Percentiles rank a stretch among this genome's conserved stretches.
Evolutionary conservation across 2,888 invertebrate species (phyloP).

Genomic region (Vanessa cardui): DNA sequence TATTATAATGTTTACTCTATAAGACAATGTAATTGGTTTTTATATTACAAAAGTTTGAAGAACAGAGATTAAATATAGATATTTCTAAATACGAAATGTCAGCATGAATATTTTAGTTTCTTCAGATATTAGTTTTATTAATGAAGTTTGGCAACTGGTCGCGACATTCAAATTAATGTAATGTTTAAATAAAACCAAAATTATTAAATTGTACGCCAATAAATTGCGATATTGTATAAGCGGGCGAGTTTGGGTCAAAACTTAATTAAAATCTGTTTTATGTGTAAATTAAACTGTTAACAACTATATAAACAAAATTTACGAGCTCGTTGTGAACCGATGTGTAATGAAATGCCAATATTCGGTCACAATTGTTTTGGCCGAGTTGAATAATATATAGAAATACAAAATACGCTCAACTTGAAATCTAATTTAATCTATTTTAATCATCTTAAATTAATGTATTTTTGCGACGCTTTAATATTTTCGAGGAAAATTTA

Average conservation of each 20-base stretch:
- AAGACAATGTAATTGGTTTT: too few relatives aligned
- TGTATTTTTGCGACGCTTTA: too few relatives aligned
- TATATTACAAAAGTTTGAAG: too few relatives aligned
- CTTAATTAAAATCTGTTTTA: constrained; percentile 31
- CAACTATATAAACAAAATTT: constrained; percentile 29
- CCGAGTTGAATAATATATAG: constrained; percentile 13
- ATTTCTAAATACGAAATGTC: too few relatives aligned
- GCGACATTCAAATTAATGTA: constrained; percentile 2
- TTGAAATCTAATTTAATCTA: constrained; percentile 11
- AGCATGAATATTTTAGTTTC: too few relatives aligned
- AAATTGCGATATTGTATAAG: constrained; percentile 22
- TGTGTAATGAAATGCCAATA: constrained; percentile 21
- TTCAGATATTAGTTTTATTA: not conserved
- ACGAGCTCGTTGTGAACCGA: constrained; percentile 23
- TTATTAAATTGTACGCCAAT: constrained; percentile 17
- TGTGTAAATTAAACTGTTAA: constrained; percentile 32
- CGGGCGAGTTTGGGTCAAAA: constrained; percentile 28
- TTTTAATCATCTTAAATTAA: not conserved
- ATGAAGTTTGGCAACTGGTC: not conserved
- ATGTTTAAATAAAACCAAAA: constrained; percentile 14
- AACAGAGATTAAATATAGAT: too few relatives aligned
- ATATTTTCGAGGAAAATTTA: too few relatives aligned
- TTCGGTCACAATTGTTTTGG: constrained; percentile 18
- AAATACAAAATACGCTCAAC: constrained; percentile 10
- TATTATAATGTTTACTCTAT: too few relatives aligned